Conservation (phyloP, 1,140 invertebrate species). For the Aporrectodea caliginosa region DNA sequence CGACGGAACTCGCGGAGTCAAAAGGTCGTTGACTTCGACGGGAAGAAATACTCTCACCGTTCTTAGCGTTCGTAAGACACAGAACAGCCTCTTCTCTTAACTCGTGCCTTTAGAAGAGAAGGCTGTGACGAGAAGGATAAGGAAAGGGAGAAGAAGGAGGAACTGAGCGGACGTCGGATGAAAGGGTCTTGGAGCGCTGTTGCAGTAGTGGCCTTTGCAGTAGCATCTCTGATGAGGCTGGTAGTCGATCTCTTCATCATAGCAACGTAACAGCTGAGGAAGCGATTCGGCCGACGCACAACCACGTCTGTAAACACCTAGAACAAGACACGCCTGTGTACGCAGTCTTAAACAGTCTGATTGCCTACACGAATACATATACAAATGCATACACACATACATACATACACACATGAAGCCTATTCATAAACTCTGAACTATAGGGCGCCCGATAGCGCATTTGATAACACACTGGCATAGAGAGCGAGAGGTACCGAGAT, state of each 20-base stretch:
- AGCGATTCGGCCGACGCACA: background rate
- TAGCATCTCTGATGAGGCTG: background rate
- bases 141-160: background rate
- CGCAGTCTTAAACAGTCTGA: no score
- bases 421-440: no score
- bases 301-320: background rate
- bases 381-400: no score
- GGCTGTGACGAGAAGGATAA: background rate
- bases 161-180: background rate
- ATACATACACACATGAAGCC: no score
- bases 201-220: background rate
- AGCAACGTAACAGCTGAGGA: background rate
- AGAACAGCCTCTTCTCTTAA: no score
- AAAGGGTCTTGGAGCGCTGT: background rate
- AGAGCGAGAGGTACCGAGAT: no score
- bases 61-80: no score
- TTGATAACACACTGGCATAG: no score
- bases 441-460: no score
- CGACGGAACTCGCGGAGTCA: background rate
- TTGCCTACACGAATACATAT: no score
- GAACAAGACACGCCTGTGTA: no score
- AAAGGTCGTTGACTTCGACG: background rate
- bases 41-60: no score
- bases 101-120: background rate
- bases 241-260: background rate